A percentile compares a stretch with the other conserved stretches of the same genome.
phyloP scores from a whole-genome alignment of 2,888 invertebrate species.

The Oscheius sp. region DNA sequence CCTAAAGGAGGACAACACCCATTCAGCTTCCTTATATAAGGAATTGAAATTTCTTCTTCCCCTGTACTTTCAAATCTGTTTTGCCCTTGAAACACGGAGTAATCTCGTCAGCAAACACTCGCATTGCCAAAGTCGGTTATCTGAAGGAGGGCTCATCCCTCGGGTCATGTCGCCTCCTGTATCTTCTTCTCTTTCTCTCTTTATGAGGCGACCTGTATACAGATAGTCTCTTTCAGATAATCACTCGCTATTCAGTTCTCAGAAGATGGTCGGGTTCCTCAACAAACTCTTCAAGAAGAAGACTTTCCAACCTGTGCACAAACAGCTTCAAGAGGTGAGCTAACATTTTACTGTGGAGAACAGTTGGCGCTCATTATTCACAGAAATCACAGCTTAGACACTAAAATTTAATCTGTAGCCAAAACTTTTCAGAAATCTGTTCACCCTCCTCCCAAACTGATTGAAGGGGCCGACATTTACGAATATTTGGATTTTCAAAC shows the following conservation, averaged over 20 bases:
- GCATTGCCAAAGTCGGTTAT: constrained; percentile 13
- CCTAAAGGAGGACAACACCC: constrained; percentile 1
- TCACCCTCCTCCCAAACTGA: constrained; percentile 2
- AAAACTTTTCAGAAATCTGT: not conserved
- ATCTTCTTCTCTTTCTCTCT: constrained; percentile 11
- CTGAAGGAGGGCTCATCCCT: not conserved
- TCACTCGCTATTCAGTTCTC: not conserved
- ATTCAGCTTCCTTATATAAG: too few species aligned
- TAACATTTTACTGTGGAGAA: not conserved
- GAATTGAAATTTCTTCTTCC: not conserved
- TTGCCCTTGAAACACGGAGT: constrained; percentile 12
- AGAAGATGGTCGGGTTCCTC: constrained; percentile 6
- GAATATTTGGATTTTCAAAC: constrained; percentile 15
- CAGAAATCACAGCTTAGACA: not conserved
- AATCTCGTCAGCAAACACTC: constrained; percentile 12
- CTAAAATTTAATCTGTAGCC: too few species aligned
- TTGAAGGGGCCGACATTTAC: not conserved
- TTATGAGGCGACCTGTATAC: not conserved
- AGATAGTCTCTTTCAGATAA: too few species aligned
- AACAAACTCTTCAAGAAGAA: constrained; percentile 22
- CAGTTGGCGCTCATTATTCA: not conserved
- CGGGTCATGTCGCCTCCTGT: not conserved
- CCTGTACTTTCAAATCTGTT: not conserved
- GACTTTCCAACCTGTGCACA: not conserved
- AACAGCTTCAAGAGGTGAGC: too few species aligned